Conservation (phyloP, 2,888 invertebrate species). For the Zonitis immaculata region DNA sequence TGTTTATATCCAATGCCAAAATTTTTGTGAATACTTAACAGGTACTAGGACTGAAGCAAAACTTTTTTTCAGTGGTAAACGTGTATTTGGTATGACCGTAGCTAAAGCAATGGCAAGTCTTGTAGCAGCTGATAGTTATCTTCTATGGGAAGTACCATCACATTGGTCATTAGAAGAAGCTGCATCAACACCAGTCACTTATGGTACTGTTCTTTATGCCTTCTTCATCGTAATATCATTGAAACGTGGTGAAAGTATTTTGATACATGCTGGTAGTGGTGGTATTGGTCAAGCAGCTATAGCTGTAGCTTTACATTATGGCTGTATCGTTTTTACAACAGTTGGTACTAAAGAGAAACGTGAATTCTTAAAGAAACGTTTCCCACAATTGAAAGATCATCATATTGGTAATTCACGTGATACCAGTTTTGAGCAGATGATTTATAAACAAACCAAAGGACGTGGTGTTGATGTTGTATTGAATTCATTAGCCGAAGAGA, state of each 20-base stretch:
- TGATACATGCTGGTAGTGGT: conserved; percentile 61
- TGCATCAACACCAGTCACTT: conserved; percentile 58
- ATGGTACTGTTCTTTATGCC: conserved; percentile 48
- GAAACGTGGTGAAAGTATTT: conserved; percentile 45
- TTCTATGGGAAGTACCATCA: conserved; percentile 53
- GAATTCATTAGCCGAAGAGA: conserved; percentile 88
- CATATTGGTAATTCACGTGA: conserved; percentile 68
- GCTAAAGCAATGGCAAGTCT: conserved; percentile 54
- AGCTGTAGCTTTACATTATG: conserved; percentile 59
- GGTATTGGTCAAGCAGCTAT: conserved; percentile 80
- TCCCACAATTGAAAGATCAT: conserved; percentile 42
- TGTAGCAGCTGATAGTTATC: conserved; percentile 48
- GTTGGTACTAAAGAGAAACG: conserved; percentile 63
- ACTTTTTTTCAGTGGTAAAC: conserved; percentile 27
- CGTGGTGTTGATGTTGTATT: conserved; percentile 82
- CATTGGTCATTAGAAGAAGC: conserved; percentile 56
- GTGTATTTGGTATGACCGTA: conserved; percentile 50
- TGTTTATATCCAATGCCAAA: too few species aligned
- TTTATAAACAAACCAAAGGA: conserved; percentile 73
- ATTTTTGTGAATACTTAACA: too few species aligned
- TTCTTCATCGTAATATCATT: conserved; percentile 32
- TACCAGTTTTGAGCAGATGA: conserved; percentile 77
- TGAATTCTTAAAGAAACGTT: conserved; percentile 56
- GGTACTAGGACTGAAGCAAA: too few species aligned
- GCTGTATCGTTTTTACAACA: conserved; percentile 66